Evolutionary conservation across 2,888 invertebrate species (phyloP).

Genomic region (Torymus tubicola): DNA sequence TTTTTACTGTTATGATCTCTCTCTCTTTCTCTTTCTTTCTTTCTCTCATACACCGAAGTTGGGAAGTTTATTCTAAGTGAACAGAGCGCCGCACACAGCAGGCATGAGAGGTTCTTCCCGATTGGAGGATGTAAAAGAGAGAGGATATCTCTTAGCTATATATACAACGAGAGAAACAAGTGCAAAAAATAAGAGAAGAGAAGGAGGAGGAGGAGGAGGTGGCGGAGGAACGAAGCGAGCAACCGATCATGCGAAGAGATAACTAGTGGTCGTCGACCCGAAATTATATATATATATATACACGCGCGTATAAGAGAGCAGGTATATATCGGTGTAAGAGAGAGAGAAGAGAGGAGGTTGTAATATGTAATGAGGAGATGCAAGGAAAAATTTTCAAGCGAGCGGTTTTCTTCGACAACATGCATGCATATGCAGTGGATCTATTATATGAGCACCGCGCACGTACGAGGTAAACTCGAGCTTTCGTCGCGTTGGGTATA

Average conservation of each 20-base stretch:
- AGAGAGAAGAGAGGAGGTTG: no score
- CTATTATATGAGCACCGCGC: no score
- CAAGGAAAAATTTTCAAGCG: no score
- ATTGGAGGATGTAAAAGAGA: neutral
- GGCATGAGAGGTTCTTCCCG: neutral
- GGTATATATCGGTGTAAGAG: no score
- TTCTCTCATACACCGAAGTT: constrained; percentile 5
- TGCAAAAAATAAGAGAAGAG: constrained; percentile 15
- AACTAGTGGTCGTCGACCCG: constrained; percentile 55
- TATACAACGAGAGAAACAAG: neutral
- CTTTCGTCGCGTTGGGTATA: no score
- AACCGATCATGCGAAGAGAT: constrained; percentile 17
- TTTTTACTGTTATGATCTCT: constrained; percentile 67
- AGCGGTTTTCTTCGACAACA: no score
- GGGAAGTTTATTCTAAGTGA: constrained; percentile 18
- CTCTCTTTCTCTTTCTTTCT: constrained; percentile 18
- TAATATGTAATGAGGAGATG: no score
- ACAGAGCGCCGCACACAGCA: neutral
- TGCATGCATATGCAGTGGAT: no score
- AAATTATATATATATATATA: constrained; percentile 27
- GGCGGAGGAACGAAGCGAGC: neutral
- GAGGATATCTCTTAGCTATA: no score
- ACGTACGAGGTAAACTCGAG: no score
- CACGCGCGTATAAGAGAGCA: no score
- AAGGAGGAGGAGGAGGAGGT: neutral